Conservation (phyloP, 2,113 vertebrate species). For the Emberiza fucata region DNA sequence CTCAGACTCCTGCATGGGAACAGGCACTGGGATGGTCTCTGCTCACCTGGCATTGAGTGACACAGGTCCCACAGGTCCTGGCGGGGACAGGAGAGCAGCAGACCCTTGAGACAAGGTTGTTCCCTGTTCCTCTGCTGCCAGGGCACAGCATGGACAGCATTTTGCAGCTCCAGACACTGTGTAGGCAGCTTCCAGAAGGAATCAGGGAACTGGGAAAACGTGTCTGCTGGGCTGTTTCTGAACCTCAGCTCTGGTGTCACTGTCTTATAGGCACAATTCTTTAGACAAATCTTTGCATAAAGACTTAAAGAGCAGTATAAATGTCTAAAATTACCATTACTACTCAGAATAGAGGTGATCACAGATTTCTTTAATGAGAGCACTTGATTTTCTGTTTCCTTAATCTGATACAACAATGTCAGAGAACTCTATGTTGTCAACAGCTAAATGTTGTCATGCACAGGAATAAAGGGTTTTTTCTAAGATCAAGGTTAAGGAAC, state of each 20-base stretch:
- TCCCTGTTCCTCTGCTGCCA: not conserved
- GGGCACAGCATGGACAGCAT: not conserved
- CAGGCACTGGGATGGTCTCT: not conserved
- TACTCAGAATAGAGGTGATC: not conserved
- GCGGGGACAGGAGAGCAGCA: not conserved
- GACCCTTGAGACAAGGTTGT: not conserved
- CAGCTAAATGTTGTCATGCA: not conserved
- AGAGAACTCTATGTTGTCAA: not conserved
- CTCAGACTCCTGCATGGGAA: not conserved
- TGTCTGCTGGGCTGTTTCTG: not conserved
- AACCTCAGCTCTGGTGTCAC: not conserved
- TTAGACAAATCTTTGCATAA: not conserved
- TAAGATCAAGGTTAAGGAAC: not conserved
- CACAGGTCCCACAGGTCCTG: not conserved
- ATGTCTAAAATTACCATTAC: not conserved
- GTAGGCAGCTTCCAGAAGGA: not conserved
- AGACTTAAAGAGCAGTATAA: not conserved
- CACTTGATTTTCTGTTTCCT: not conserved
- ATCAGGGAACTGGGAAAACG: fast-evolving
- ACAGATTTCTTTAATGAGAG: not conserved
- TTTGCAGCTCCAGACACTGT: not conserved
- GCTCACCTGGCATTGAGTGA: not conserved
- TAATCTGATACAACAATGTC: not conserved
- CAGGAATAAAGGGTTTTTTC: not conserved
- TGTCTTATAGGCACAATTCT: not conserved